These are phyloP conservation scores for Magallana ariakensis DNA, from an alignment of 1,140 invertebrate species.

Conservation along the genomic window DNA sequence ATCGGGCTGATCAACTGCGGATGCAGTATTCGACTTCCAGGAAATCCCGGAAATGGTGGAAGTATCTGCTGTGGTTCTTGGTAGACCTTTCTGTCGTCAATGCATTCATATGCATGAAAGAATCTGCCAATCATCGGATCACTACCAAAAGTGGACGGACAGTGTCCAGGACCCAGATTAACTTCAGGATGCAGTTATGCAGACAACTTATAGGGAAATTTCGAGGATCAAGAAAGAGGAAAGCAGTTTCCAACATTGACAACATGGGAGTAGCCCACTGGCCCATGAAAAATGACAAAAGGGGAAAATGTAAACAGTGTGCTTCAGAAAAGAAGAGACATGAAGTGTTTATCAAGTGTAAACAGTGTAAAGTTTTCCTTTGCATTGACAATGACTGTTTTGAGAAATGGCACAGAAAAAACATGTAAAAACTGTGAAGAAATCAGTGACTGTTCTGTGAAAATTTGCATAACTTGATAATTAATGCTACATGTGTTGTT, in stretches of 20 bases:
- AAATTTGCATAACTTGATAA: too few species aligned
- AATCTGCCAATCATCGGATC: neutral
- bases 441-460: too few species aligned
- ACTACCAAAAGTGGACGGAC: neutral
- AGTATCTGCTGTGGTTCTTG: slow-evolving; percentile 51
- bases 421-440: too few species aligned
- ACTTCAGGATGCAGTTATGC: slow-evolving; percentile 10
- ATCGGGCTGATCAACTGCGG: slow-evolving; percentile 41
- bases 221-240: slow-evolving; percentile 21
- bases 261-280: neutral
- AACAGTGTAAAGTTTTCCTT: neutral
- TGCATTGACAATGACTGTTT: slow-evolving; percentile 24
- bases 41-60: slow-evolving; percentile 49
- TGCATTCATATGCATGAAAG: slow-evolving; percentile 42
- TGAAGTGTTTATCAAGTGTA: neutral
- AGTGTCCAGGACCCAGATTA: neutral
- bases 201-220: neutral
- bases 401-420: neutral
- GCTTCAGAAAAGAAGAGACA: neutral
- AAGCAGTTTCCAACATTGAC: slow-evolving; percentile 3
- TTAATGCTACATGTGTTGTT: too few species aligned
- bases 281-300: slow-evolving; percentile 33
- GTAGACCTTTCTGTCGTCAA: slow-evolving; percentile 45
- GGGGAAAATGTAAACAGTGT: neutral
- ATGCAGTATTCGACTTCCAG: slow-evolving; percentile 40